Evolutionary conservation across 2,113 vertebrate species (phyloP), one percentile per base, ranked within the genome.

Genomic region (Nothobranchius furzeri): DNA sequence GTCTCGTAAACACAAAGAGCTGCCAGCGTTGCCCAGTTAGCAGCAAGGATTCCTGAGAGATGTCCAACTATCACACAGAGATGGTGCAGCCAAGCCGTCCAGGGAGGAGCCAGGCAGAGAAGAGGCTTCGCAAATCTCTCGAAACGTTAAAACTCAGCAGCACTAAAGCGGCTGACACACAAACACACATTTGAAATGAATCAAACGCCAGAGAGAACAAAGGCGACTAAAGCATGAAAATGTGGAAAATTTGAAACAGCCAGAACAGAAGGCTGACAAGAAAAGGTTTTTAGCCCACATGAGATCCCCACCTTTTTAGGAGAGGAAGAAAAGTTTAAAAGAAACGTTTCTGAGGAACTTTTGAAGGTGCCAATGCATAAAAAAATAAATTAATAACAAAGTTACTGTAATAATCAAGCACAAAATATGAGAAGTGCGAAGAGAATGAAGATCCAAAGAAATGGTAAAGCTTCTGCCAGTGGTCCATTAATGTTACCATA

Each of bases 1-100:
- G 88, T 87, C 88, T 88, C 68, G 70, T 71, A 79, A 83, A 83
- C 80, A 79, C 75, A 0, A 25, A 70, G 82, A 79, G 14, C 73
- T 68, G 88, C 84, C 88, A 90, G 67, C 70, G 42, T 72, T 51
- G 82, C 76, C 78, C 60, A 25, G 78, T 70, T 75, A 66, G 63
- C 72, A 46, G 75, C 17, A 47, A 70, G 64, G 73, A 68, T 71
- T 81, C 82, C 79, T 73, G 77, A 69, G 79, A 83, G 81, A 85
- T 57, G 17, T 72, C 79, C 85, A 80, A 58, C 68, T 56, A 80
- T 63, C 74, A 73, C 64, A 71, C 61, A 76, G 64, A 67, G 73
- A 45, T 15, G 61, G 15, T 14, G 0, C 11, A 75, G 79, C 70
- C 79, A 78, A 84, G 66, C 9, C 30, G 62, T 75, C 75, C 64